Evolutionary conservation across 2,888 invertebrate genomes (phyloP), one percentile per base, ranked within the genome.

Genomic region (Rutpela maculata): DNA sequence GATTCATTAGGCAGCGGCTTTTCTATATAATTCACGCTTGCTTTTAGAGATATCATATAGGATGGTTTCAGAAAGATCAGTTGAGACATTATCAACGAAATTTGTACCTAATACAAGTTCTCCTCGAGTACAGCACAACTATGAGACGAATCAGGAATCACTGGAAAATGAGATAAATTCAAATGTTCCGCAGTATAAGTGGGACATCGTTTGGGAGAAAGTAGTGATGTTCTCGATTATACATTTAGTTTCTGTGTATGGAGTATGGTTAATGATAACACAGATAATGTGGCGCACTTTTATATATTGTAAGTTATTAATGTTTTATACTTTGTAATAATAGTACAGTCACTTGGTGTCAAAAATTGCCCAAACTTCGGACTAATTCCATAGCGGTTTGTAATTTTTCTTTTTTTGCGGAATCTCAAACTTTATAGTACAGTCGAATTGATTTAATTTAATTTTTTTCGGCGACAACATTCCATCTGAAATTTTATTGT

Each of bases 201-300:
- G 94, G 93, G 91, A 94, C 82, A 93, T 96, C 81, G 95, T 95
- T 0, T 96, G 96, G 96, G 92, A 93, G 87, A 96, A 96, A 88
- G 94, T 96, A 0, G 87, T 95, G 4, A 93, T 93, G 6, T 96
- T 96, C 86, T 84, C 93, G 1, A 93, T 95, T 83, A 90, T 96
- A 57, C 96, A 96, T 87, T 85, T 91, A 5, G 92, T 92, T 0
- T 92, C 93, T 0, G 12, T 94, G 0, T 95, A 94, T 84, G 94
- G 93, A 15, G 56, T 94, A 0, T 94, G 93, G 85, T 88, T 94
- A 15, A 90, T 89, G 81, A 90, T 91, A 12, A 91, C 78, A 2
- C 63, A 60, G 43, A 66, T 76, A 11, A 80, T 90, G 84, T 81
- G 90, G 35, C 86, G 87, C 79, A 93, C 94, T 5, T 72, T 90